A percentile compares a stretch with the other conserved stretches of the same genome.
These are phyloP conservation scores for Catharus minimus DNA, from an alignment of 2,113 vertebrate genomes.

Conservation along the genomic window DNA sequence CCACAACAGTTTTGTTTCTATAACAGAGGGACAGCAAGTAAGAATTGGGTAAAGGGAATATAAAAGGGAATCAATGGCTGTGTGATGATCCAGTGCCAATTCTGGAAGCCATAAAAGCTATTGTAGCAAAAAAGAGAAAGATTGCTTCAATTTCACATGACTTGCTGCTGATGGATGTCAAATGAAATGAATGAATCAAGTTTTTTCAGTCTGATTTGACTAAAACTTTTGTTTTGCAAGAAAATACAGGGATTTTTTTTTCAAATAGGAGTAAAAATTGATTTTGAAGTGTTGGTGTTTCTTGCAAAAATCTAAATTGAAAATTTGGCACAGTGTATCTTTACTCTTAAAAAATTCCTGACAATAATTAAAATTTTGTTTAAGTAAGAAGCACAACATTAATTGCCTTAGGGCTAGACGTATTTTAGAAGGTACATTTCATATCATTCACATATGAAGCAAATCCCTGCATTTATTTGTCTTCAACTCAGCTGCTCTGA, in stretches of 20 bases:
- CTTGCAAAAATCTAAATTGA: neutral
- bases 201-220: neutral
- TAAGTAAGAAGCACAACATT: neutral
- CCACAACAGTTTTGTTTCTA: neutral
- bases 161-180: neutral
- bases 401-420: neutral
- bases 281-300: neutral
- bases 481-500: neutral
- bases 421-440: neutral
- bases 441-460: neutral
- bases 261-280: neutral
- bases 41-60: neutral
- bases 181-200: neutral
- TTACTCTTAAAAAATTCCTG: neutral
- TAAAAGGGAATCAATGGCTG: neutral
- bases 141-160: neutral
- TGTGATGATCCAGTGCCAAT: neutral
- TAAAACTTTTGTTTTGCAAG: neutral
- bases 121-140: neutral
- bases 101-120: neutral
- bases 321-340: neutral
- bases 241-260: neutral
- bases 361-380: neutral
- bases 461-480: neutral
- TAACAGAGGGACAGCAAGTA: neutral